Conservation (phyloP, 2,113 vertebrate genomes). For the Cynopterus brachyotis region DNA sequence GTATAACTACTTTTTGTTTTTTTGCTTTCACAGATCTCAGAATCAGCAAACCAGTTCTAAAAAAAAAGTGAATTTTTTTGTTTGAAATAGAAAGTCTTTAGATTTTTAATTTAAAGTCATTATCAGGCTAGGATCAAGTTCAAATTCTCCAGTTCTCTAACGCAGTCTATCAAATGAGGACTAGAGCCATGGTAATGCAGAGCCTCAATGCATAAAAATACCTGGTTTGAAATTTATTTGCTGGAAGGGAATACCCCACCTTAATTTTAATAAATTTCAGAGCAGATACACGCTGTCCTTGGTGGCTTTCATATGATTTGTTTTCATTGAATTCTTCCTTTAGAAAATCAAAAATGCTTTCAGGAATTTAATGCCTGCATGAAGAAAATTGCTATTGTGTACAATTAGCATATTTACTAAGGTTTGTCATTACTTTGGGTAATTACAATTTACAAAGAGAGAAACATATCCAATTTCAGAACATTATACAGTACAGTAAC, state of each 20-base stretch:
- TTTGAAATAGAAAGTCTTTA: neutral
- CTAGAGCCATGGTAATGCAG: neutral
- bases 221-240: slow-evolving; percentile 42
- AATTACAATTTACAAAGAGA: slow-evolving; percentile 83
- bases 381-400: slow-evolving; percentile 79
- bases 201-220: neutral
- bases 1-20: neutral
- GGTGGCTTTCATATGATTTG: neutral
- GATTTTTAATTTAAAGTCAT: neutral
- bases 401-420: slow-evolving; percentile 81
- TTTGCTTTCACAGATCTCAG: neutral
- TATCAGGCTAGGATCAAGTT: neutral
- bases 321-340: slow-evolving; percentile 7
- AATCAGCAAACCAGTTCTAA: neutral
- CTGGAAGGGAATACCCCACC: neutral
- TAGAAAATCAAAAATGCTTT: slow-evolving; percentile 71
- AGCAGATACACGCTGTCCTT: neutral
- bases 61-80: neutral
- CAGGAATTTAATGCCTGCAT: slow-evolving; percentile 77
- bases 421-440: slow-evolving; percentile 82
- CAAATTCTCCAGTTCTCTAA: neutral
- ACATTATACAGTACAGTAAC: slow-evolving; percentile 82
- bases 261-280: slow-evolving; percentile 49
- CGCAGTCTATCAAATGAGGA: neutral
- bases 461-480: slow-evolving; percentile 78